Percentiles rank a stretch among this genome's conserved stretches.
phyloP scores from a whole-genome alignment of 1,140 invertebrate species.

The Drosophila trapezifrons region DNA sequence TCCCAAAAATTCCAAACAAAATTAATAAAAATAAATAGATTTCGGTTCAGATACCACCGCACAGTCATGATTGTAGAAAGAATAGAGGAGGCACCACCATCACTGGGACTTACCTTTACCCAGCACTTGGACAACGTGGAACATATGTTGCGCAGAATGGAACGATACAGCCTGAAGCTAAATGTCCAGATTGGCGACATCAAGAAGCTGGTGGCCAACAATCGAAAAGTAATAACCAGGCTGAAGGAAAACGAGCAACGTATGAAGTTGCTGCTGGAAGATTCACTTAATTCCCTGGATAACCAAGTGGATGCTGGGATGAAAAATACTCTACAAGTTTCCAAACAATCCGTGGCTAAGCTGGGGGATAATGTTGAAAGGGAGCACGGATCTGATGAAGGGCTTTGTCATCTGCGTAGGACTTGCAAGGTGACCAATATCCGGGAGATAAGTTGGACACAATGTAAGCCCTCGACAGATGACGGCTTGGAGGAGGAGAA shows the following conservation, averaged over 20 bases:
- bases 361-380: background rate
- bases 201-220: constrained; percentile 25
- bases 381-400: too few species aligned
- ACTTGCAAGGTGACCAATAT: constrained; percentile 37
- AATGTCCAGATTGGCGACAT: constrained; percentile 15
- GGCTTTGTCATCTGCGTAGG: constrained; percentile 1
- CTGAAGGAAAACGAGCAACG: constrained; percentile 7
- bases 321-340: background rate
- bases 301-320: background rate
- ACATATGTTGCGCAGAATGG: constrained; percentile 24
- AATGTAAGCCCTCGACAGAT: constrained; percentile 17
- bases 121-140: constrained; percentile 30
- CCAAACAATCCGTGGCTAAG: too few species aligned
- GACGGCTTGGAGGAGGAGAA: background rate
- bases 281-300: background rate
- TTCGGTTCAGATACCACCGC: background rate
- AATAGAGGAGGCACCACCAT: background rate
- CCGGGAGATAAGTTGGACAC: constrained; percentile 24
- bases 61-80: constrained; percentile 15
- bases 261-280: constrained; percentile 9
- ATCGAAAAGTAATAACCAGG: constrained; percentile 14
- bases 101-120: constrained; percentile 12
- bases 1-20: constrained; percentile 30
- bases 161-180: constrained; percentile 30
- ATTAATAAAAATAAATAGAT: constrained; percentile 5